A percentile compares a stretch with the other conserved stretches of the same genome.
These are phyloP conservation scores for Conistra vaccinii DNA, from an alignment of 2,888 invertebrate species.

Conservation along the genomic window DNA sequence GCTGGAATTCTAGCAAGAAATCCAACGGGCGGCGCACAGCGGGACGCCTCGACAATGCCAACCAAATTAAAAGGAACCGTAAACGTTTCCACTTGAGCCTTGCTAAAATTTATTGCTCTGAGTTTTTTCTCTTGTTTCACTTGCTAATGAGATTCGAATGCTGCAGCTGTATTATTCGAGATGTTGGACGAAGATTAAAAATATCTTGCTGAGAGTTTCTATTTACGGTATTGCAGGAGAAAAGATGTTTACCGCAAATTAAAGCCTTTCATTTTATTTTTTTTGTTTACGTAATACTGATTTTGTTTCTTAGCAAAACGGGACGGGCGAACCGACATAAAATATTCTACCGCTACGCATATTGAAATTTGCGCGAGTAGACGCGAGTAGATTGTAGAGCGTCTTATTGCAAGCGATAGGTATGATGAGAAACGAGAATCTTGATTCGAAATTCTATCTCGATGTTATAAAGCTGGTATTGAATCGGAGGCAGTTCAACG, in stretches of 20 bases:
- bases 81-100: conserved; percentile 89
- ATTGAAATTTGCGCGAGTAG: conserved; percentile 81
- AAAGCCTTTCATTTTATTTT: conserved; percentile 73
- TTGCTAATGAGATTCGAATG: conserved; percentile 90
- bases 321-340: conserved; percentile 70
- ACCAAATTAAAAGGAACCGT: conserved; percentile 90
- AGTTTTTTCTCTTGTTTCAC: conserved; percentile 88
- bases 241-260: conserved; percentile 74
- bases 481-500: conserved; percentile 80
- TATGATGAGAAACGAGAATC: conserved; percentile 72
- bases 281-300: conserved; percentile 74
- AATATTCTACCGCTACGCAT: conserved; percentile 78
- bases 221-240: conserved; percentile 70
- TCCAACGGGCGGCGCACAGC: conserved; percentile 85
- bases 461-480: conserved; percentile 86
- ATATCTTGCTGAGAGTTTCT: conserved; percentile 74
- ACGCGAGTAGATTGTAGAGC: conserved; percentile 82
- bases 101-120: conserved; percentile 89
- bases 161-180: conserved; percentile 86
- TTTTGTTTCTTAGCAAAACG: conserved; percentile 72
- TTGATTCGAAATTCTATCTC: conserved; percentile 81
- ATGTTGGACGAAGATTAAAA: conserved; percentile 81
- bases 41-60: conserved; percentile 89
- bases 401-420: conserved; percentile 82
- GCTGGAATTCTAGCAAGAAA: conserved; percentile 89